Evolutionary conservation across 1,140 invertebrate genomes (phyloP).

Genomic region (Scaptomyza hsui): DNA sequence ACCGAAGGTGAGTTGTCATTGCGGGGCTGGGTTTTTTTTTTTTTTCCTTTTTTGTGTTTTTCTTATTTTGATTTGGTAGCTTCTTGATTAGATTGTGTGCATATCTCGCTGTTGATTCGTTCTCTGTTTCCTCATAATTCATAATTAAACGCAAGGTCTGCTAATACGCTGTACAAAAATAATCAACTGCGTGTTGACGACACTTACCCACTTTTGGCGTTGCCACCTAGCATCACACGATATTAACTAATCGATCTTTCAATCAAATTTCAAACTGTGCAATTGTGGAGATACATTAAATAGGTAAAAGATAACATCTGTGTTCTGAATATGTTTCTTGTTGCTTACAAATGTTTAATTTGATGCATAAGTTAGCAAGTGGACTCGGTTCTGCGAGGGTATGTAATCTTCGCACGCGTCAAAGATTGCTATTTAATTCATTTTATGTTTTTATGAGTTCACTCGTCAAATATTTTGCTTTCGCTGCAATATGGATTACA

Average conservation of each 20-base stretch:
- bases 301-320: too few species aligned
- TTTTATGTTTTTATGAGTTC: too few species aligned
- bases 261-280: neutral
- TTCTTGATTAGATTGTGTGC: slow-evolving; percentile 18
- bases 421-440: too few species aligned
- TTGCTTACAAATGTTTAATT: too few species aligned
- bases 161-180: slow-evolving; percentile 27
- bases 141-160: slow-evolving; percentile 31
- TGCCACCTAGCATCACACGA: slow-evolving; percentile 15
- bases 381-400: too few species aligned
- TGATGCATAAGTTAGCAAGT: too few species aligned
- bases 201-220: slow-evolving; percentile 7
- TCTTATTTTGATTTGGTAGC: slow-evolving; percentile 10
- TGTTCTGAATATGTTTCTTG: too few species aligned
- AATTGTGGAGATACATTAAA: neutral
- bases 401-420: too few species aligned
- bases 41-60: neutral
- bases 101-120: slow-evolving; percentile 26
- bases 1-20: slow-evolving; percentile 83
- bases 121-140: slow-evolving; percentile 56
- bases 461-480: too few species aligned
- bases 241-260: neutral
- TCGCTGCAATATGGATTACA: too few species aligned
- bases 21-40: neutral
- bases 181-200: slow-evolving; percentile 31